Conservation (phyloP, 2,113 vertebrate genomes). For the Isichthys henryi region DNA sequence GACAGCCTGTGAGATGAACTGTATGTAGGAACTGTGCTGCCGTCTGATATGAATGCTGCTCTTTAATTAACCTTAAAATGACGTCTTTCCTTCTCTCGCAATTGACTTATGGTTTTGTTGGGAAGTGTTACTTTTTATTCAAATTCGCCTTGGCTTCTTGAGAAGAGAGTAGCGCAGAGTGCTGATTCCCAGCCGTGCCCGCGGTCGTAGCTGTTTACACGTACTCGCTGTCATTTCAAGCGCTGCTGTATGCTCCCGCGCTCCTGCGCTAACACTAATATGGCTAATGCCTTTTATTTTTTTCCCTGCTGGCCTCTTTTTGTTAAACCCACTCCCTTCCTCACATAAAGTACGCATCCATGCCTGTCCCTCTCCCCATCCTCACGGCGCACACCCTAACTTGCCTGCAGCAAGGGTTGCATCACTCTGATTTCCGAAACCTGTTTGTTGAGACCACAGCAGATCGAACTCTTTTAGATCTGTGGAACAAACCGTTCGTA, state of each 20-base stretch:
- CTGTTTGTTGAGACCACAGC: background rate
- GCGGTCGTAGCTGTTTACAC: background rate
- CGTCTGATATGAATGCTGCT: background rate
- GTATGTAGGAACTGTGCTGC: background rate
- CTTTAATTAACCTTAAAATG: conserved; percentile 6
- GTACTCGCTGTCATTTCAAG: background rate
- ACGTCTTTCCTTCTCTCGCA: background rate
- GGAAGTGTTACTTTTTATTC: background rate
- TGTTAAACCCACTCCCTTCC: background rate
- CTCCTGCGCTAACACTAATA: background rate
- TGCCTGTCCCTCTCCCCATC: background rate
- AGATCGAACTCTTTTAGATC: background rate
- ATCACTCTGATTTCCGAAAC: background rate
- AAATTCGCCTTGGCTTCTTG: background rate
- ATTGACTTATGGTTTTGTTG: background rate
- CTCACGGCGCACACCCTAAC: background rate
- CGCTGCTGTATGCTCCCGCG: background rate
- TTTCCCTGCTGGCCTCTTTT: background rate
- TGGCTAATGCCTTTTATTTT: background rate
- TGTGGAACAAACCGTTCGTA: background rate
- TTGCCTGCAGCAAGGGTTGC: background rate
- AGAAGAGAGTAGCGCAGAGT: background rate
- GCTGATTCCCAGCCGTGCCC: background rate
- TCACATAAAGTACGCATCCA: background rate
- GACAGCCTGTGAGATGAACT: background rate